phyloP scores from a whole-genome alignment of 2,113 vertebrate genomes.

The Nothoprocta perdicaria region DNA sequence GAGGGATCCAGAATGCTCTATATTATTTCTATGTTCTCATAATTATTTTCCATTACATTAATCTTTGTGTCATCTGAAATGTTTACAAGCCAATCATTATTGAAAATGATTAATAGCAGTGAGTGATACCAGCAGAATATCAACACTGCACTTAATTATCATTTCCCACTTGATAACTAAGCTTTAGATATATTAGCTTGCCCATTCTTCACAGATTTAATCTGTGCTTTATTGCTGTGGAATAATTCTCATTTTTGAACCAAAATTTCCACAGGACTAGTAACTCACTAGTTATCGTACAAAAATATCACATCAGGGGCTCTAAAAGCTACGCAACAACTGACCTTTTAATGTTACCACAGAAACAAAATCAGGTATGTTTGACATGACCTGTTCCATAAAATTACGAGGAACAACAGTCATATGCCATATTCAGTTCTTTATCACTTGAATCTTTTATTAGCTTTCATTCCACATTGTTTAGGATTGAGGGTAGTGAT shows the following conservation, averaged over 20 bases:
- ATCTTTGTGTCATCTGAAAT: slow-evolving; percentile 47
- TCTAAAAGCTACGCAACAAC: neutral
- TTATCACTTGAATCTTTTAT: neutral
- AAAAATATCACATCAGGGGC: neutral
- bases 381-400: neutral
- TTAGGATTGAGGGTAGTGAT: neutral
- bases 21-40: slow-evolving; percentile 20
- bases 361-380: neutral
- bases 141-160: slow-evolving; percentile 55
- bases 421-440: neutral
- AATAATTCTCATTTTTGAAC: slow-evolving; percentile 45
- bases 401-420: neutral
- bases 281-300: neutral
- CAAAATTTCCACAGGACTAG: slow-evolving; percentile 5
- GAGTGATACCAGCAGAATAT: slow-evolving; percentile 40
- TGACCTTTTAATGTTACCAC: neutral
- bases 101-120: slow-evolving; percentile 51
- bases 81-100: slow-evolving; percentile 49
- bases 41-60: slow-evolving; percentile 57
- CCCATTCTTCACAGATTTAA: slow-evolving; percentile 61
- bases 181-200: slow-evolving; percentile 45
- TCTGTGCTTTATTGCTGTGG: slow-evolving; percentile 51
- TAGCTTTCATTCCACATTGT: neutral
- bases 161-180: slow-evolving; percentile 48
- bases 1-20: neutral